Conservation (phyloP, 2,797 vertebrate species). For the Somateria mollissima region DNA sequence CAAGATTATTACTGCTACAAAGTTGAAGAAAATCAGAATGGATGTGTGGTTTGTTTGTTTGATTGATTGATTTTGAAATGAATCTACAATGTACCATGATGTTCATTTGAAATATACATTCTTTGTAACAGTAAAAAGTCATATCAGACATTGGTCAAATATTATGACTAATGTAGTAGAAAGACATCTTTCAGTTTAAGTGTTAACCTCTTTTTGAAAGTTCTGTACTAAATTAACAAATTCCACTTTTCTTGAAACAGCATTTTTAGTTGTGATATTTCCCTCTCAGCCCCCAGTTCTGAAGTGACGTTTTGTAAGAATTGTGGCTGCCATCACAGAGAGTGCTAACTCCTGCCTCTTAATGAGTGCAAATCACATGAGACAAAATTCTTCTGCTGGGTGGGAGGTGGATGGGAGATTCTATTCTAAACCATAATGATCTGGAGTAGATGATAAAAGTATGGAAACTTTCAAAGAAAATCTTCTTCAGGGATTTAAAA, state of each 20-base stretch:
- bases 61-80: not conserved
- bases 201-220: not conserved
- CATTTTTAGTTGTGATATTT: not conserved
- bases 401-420: not conserved
- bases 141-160: not conserved
- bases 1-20: not conserved
- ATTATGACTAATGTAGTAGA: rapidly evolving
- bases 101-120: not conserved
- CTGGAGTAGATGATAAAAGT: not conserved
- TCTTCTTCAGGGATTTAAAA: not conserved
- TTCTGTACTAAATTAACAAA: not conserved
- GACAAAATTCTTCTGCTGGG: not conserved
- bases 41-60: not conserved
- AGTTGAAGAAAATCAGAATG: not conserved
- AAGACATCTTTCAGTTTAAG: not conserved
- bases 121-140: not conserved
- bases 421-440: not conserved
- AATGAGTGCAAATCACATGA: not conserved
- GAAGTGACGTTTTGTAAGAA: not conserved
- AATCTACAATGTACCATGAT: not conserved
- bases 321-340: not conserved
- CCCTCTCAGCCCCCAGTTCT: rapidly evolving
- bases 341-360: not conserved
- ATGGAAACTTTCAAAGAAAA: not conserved
- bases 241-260: not conserved